Percentiles rank a stretch among this genome's conserved stretches.
Evolutionary conservation across 2,797 vertebrate species (phyloP).

Genomic region (Falco naumanni): DNA sequence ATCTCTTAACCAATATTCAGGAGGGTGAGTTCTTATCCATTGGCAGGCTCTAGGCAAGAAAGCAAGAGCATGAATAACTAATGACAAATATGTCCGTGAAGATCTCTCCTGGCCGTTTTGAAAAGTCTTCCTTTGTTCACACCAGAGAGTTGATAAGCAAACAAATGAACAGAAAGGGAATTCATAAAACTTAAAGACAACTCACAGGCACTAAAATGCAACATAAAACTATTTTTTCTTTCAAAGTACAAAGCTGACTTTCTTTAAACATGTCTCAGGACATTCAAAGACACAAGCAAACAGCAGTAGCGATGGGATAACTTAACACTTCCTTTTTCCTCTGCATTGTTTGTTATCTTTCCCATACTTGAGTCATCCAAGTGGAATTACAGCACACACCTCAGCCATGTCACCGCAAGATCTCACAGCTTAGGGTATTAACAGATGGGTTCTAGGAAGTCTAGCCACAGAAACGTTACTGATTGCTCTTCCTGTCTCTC

Average conservation of each 20-base stretch:
- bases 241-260: background rate
- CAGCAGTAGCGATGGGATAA: background rate
- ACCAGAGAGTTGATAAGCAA: background rate
- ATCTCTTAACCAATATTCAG: conserved; percentile 32
- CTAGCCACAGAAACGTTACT: background rate
- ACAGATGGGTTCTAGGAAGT: background rate
- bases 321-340: background rate
- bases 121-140: conserved; percentile 18
- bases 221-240: background rate
- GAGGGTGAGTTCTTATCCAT: background rate
- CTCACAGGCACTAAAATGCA: background rate
- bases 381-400: background rate
- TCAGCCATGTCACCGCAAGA: background rate
- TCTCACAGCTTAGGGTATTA: background rate
- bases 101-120: background rate
- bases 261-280: background rate
- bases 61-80: conserved; percentile 34
- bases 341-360: background rate
- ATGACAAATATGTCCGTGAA: conserved; percentile 4
- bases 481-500: background rate
- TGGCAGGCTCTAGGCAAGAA: background rate
- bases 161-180: conserved; percentile 13
- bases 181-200: background rate
- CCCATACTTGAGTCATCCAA: background rate
- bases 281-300: background rate